Evolutionary conservation across 2,113 vertebrate species (phyloP).

Genomic region (Bettongia penicillata): DNA sequence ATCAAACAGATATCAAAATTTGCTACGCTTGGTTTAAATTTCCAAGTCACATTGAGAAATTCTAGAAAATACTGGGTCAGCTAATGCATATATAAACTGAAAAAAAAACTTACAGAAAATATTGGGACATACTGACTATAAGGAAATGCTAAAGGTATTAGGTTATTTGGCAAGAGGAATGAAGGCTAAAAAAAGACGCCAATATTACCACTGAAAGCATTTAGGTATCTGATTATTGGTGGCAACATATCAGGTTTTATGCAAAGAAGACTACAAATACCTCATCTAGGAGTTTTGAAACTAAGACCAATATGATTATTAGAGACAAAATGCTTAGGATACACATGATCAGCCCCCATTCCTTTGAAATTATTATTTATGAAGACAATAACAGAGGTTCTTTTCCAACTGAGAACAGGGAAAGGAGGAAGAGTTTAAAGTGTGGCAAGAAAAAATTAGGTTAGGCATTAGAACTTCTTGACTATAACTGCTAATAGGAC

Average conservation of each 20-base stretch:
- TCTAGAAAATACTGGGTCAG: neutral
- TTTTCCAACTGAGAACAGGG: neutral
- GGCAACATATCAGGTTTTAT: neutral
- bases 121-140: neutral
- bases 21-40: neutral
- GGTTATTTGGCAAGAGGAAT: neutral
- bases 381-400: neutral
- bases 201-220: neutral
- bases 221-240: neutral
- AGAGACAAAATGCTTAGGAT: neutral
- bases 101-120: neutral
- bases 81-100: neutral
- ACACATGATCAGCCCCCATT: neutral
- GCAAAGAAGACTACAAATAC: neutral
- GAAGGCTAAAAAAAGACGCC: neutral
- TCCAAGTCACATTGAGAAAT: neutral
- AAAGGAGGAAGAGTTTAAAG: neutral
- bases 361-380: neutral
- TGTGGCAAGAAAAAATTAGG: neutral
- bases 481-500: neutral
- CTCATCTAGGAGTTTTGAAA: neutral
- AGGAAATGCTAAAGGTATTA: neutral
- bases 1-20: neutral
- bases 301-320: neutral
- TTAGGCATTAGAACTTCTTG: neutral